Evolutionary conservation across 2,888 invertebrate species (phyloP).

Genomic region (Mycogona germanica): DNA sequence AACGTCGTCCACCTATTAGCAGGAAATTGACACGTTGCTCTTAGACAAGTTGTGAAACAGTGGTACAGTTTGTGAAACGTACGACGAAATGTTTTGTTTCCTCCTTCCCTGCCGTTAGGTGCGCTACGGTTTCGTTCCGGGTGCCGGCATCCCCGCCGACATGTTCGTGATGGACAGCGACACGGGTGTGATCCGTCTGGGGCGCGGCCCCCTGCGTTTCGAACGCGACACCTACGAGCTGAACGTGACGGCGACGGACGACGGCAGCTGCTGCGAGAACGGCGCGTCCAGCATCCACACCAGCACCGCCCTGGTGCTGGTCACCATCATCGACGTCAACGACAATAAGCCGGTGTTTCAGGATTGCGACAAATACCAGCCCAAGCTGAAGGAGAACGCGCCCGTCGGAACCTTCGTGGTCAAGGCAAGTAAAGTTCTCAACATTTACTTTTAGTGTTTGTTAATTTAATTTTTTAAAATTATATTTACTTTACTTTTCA

Average conservation of each 20-base stretch:
- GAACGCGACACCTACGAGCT: conserved; percentile 29
- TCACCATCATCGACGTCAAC: conserved; percentile 40
- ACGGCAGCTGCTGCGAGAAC: conserved; percentile 37
- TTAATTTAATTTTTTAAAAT: too few species aligned
- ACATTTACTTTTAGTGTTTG: too few species aligned
- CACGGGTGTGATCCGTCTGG: conserved; percentile 28
- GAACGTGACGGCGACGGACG: conserved; percentile 40
- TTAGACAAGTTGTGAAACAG: too few species aligned
- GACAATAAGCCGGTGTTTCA: conserved; percentile 63
- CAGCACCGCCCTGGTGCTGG: conserved; percentile 31
- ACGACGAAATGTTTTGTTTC: too few species aligned
- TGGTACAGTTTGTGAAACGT: too few species aligned
- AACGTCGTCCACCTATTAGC: too few species aligned
- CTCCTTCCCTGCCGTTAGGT: too few species aligned
- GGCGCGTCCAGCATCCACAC: conserved; percentile 25
- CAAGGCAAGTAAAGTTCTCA: conserved; percentile 48
- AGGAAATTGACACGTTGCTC: too few species aligned
- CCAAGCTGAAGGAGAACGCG: conserved; percentile 66
- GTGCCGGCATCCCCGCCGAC: not conserved
- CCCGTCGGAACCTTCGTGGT: conserved; percentile 59
- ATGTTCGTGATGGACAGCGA: conserved; percentile 19
- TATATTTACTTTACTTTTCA: too few species aligned
- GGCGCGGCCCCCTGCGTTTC: conserved; percentile 9
- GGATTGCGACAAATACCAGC: conserved; percentile 68
- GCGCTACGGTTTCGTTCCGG: conserved; percentile 12